Base-by-base conservation (phyloP, 1,140 invertebrate genomes). In the Holcopasites calliopsidis region DNA sequence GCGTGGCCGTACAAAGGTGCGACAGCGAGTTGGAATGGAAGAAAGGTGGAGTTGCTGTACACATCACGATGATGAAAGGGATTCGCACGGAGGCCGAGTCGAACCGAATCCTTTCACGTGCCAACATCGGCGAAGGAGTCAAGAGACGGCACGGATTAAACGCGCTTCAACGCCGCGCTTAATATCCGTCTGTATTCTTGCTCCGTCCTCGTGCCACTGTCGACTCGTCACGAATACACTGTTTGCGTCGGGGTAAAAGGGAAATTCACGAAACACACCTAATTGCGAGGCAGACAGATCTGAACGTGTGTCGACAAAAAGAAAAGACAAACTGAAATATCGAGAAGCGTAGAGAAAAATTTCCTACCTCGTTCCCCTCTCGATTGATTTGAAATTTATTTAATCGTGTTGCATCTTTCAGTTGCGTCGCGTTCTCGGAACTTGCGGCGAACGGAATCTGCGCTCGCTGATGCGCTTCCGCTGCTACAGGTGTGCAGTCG, bases 11-110 rank as follows among this genome's bases (percentile, higher is more conserved):
- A 69, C 42, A 50, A 66, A 74, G 38, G 42, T n/a, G 3, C n/a
- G 44, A 13, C 6, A 28, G n/a, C 1, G 3, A 8, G 26, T 8
- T 16, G 23, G 23, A 28, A 28, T 21, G 8, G 2, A 13, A 23
- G 31, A 40, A 23, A 54, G 13, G 28, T 26, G 55, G 61, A 70
- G 26, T 10, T 47, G 23, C 16, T 40, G 33, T 26, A 38, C 42
- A 21, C 77, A 79, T 76, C 60, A 76, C 65, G 77, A 79, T 79
- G 72, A 79, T 79, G 64, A 79, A 76, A 79, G 64, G 49, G 60
- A 65, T 57, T 58, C 64, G 40, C n/a, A 54, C 33, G 65, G 60
- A 18, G 6, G 65, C 73, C 69, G 23, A 52, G 52, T 66, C 62
- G 73, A 60, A 50, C 60, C 44, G 64, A 21, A 10, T 55, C 26